These are phyloP conservation scores for Ectropis grisescens DNA, from an alignment of 1,140 invertebrate genomes.

Conservation along the genomic window DNA sequence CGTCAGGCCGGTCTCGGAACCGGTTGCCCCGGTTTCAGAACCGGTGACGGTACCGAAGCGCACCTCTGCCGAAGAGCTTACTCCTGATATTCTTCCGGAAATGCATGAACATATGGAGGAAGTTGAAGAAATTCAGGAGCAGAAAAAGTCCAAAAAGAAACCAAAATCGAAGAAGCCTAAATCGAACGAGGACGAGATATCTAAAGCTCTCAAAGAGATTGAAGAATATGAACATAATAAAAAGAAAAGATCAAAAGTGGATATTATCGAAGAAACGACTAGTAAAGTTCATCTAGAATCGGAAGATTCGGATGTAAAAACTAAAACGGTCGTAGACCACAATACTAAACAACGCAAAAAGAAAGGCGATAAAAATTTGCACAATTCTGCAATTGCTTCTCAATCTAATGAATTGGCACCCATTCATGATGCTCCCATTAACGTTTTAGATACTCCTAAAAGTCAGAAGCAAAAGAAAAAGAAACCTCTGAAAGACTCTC, in stretches of 20 bases:
- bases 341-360: too few relatives aligned
- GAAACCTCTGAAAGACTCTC: too few relatives aligned
- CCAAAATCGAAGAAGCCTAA: constrained; percentile 56
- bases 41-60: constrained; percentile 28
- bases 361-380: constrained; percentile 9
- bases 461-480: too few relatives aligned
- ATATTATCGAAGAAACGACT: neutral
- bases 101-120: too few relatives aligned
- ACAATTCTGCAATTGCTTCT: too few relatives aligned
- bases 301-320: neutral
- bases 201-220: constrained; percentile 70
- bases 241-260: constrained; percentile 34
- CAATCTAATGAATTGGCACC: too few relatives aligned
- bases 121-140: constrained; percentile 17
- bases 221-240: constrained; percentile 45
- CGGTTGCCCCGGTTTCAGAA: constrained; percentile 9
- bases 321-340: too few relatives aligned
- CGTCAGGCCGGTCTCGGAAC: constrained; percentile 3
- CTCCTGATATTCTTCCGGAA: too few relatives aligned
- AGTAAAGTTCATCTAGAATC: constrained; percentile 8
- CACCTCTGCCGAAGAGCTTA: constrained; percentile 7
- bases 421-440: too few relatives aligned
- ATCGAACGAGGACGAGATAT: constrained; percentile 65
- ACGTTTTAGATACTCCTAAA: too few relatives aligned
- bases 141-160: constrained; percentile 57